Percentiles rank a stretch among this genome's conserved stretches.
phyloP scores from a whole-genome alignment of 35 echinoderm and acorn worm species.

The Chiridota heheva region DNA sequence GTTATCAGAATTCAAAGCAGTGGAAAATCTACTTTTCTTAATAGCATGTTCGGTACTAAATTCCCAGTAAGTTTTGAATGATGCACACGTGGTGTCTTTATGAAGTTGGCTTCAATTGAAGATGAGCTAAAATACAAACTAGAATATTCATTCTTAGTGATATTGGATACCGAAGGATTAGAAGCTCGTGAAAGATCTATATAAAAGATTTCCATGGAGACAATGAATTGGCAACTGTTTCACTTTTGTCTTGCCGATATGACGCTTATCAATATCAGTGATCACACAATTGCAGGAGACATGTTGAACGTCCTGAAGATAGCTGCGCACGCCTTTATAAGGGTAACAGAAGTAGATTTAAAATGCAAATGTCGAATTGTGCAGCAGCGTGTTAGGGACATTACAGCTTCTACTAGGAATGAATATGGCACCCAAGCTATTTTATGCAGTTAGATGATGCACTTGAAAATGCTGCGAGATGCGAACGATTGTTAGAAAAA shows the following conservation, averaged over 20 bases:
- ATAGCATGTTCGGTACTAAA: slow-evolving; percentile 32
- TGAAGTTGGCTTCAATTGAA: not conserved
- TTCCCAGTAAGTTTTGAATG: slow-evolving; percentile 9
- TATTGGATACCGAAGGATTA: slow-evolving; percentile 15
- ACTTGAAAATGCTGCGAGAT: not conserved
- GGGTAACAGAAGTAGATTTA: slow-evolving; percentile 34
- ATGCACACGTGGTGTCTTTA: slow-evolving; percentile 10
- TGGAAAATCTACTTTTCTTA: slow-evolving; percentile 22
- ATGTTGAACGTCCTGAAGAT: slow-evolving; percentile 13
- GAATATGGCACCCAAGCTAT: not conserved
- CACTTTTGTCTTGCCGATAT: slow-evolving; percentile 11
- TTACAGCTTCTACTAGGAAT: slow-evolving; percentile 15
- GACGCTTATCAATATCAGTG: slow-evolving; percentile 12
- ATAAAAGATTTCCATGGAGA: not conserved
- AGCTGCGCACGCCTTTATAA: slow-evolving; percentile 20
- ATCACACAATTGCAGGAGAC: not conserved
- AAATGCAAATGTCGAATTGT: slow-evolving; percentile 20
- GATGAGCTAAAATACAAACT: not conserved
- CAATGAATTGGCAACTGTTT: slow-evolving; percentile 18
- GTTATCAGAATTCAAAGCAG: slow-evolving; percentile 12
- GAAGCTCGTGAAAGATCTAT: not conserved
- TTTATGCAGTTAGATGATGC: not conserved
- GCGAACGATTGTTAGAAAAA: not conserved
- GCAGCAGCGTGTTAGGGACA: slow-evolving; percentile 12
- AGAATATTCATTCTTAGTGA: not conserved